phyloP scores from a whole-genome alignment of 2,888 invertebrate species.

The Scrobipalpa costella region DNA sequence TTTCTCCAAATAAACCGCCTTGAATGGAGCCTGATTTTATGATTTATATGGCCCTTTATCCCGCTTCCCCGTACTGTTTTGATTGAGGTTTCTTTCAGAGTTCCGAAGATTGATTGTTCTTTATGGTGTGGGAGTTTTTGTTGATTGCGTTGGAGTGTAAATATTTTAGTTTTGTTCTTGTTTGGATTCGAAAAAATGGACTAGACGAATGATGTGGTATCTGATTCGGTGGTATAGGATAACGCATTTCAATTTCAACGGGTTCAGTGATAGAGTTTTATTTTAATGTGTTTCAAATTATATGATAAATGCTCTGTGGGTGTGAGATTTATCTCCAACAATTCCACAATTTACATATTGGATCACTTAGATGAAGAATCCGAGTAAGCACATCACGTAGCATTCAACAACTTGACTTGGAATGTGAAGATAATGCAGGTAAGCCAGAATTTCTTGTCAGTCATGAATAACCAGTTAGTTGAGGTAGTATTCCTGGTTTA shows the following conservation, averaged over 20 bases:
- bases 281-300: conserved; percentile 25
- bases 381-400: conserved; percentile 2
- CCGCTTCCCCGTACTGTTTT: conserved; percentile 76
- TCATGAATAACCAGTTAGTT: conserved; percentile 22
- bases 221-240: conserved; percentile 28
- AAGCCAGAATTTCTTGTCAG: conserved; percentile 19
- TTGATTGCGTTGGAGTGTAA: conserved; percentile 68
- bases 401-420: conserved; percentile 3
- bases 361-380: conserved; percentile 13
- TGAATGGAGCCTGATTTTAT: conserved; percentile 79
- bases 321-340: conserved; percentile 10
- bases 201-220: conserved; percentile 41
- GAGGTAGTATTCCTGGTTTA: conserved; percentile 12
- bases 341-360: conserved; percentile 13
- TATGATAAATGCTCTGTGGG: conserved; percentile 24
- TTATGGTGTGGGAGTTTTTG: conserved; percentile 74
- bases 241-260: conserved; percentile 28
- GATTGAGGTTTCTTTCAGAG: conserved; percentile 77
- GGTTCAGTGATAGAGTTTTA: conserved; percentile 24
- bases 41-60: conserved; percentile 78
- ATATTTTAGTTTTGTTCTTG: conserved; percentile 67
- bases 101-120: conserved; percentile 78
- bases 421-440: conserved; percentile 13
- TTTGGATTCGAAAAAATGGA: conserved; percentile 44
- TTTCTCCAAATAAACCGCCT: conserved; percentile 72